These are phyloP conservation scores for Ondatra zibethicus DNA, from an alignment of 2,113 vertebrate species.

Conservation along the genomic window DNA sequence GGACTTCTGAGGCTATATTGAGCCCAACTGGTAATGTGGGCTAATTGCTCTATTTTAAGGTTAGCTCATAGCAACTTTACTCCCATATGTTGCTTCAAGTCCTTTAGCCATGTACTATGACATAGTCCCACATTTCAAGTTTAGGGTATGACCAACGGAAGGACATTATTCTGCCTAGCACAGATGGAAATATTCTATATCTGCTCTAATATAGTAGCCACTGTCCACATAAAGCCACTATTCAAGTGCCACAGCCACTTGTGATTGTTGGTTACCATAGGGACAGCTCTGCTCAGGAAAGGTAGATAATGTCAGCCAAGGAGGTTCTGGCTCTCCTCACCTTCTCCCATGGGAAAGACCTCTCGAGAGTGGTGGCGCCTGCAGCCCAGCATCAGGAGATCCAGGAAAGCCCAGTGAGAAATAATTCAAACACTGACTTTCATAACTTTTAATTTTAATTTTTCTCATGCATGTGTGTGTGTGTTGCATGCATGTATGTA, in stretches of 20 bases:
- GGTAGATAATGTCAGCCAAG: background rate
- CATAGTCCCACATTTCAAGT: background rate
- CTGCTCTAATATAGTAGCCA: background rate
- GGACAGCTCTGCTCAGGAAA: background rate
- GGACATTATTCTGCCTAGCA: background rate
- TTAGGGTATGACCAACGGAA: background rate
- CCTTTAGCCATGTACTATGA: background rate
- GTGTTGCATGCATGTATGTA: background rate
- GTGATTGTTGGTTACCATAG: background rate
- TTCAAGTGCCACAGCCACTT: background rate
- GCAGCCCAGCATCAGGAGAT: background rate
- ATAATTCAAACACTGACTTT: background rate
- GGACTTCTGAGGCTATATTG: background rate
- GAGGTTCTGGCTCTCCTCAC: background rate
- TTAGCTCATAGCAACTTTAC: background rate
- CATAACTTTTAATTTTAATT: background rate
- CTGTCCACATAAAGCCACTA: background rate
- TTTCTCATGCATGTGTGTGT: background rate
- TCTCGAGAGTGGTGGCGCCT: background rate
- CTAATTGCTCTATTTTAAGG: constrained; percentile 21
- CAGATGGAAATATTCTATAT: background rate
- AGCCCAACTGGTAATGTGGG: background rate
- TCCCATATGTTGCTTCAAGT: background rate
- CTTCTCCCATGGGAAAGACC: background rate
- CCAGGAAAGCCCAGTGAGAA: background rate